Conservation (phyloP, 2,888 invertebrate genomes). For the Alloscopus bannaensis region DNA sequence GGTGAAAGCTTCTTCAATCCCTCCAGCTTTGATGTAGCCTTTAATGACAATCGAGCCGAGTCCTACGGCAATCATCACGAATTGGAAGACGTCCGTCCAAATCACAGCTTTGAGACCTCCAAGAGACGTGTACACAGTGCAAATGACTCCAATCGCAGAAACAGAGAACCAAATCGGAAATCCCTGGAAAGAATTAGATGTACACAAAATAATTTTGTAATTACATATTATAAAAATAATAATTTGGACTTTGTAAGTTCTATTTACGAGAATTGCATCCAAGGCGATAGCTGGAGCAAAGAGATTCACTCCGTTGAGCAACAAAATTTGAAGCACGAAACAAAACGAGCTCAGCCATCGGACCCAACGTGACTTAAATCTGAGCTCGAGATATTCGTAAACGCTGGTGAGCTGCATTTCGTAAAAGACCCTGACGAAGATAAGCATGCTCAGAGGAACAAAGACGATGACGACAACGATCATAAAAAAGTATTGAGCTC, state of each 20-base stretch:
- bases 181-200: slow-evolving; percentile 27
- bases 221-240: too few relatives aligned
- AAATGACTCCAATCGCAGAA: slow-evolving; percentile 69
- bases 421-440: not conserved
- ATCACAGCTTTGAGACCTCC: slow-evolving; percentile 72
- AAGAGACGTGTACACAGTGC: slow-evolving; percentile 76
- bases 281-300: slow-evolving; percentile 70
- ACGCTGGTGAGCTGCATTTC: slow-evolving; percentile 58
- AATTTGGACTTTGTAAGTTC: too few relatives aligned
- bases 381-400: slow-evolving; percentile 70
- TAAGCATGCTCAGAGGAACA: not conserved
- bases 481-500: not conserved
- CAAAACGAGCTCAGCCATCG: slow-evolving; percentile 65
- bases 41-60: slow-evolving; percentile 74
- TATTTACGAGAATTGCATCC: slow-evolving; percentile 65
- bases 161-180: slow-evolving; percentile 74
- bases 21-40: slow-evolving; percentile 74
- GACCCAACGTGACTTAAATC: slow-evolving; percentile 65
- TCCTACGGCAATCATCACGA: slow-evolving; percentile 62
- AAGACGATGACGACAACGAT: not conserved
- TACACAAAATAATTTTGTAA: slow-evolving; percentile 11
- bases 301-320: slow-evolving; percentile 67
- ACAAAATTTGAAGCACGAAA: slow-evolving; percentile 67
- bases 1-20: slow-evolving; percentile 74
- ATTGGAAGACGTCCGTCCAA: slow-evolving; percentile 68